These are phyloP conservation scores for Valencia hispanica DNA, from an alignment of 2,797 vertebrate genomes.

Conservation along the genomic window DNA sequence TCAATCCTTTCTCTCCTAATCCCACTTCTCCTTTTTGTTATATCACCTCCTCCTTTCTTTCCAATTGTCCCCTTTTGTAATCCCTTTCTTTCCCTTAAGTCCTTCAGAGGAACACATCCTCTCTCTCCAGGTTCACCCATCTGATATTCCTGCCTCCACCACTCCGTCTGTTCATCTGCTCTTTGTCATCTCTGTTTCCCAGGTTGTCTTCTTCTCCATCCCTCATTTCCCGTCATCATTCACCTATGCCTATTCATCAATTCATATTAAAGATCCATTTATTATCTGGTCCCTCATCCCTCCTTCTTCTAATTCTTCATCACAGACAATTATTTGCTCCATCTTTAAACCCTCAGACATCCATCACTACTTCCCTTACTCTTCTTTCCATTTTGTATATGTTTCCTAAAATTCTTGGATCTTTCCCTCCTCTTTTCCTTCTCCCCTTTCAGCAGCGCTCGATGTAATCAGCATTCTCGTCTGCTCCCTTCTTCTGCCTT, in stretches of 20 bases:
- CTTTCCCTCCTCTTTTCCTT: neutral
- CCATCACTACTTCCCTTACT: neutral
- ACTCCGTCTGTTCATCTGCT: neutral
- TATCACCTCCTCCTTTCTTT: neutral
- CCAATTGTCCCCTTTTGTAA: neutral
- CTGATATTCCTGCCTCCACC: slow-evolving; percentile 18
- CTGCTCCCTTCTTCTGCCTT: neutral
- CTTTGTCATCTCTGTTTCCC: neutral
- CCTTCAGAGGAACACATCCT: neutral
- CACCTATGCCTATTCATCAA: slow-evolving; percentile 6
- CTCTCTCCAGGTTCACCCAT: neutral
- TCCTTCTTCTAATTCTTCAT: slow-evolving; percentile 11
- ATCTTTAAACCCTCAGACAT: neutral
- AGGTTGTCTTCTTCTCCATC: neutral
- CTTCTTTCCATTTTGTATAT: neutral
- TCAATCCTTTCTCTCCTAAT: slow-evolving; percentile 29
- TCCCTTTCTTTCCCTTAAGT: neutral
- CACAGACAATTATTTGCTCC: slow-evolving; percentile 20
- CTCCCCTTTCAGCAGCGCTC: neutral
- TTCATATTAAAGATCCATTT: slow-evolving; percentile 24
- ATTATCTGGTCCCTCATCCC: slow-evolving; percentile 11
- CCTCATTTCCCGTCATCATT: slow-evolving; percentile 5
- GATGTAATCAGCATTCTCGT: slow-evolving; percentile 23
- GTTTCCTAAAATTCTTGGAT: neutral
- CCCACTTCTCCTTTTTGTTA: neutral